These are phyloP conservation scores for Argyresthia albistria DNA, from an alignment of 2,888 invertebrate genomes.

Conservation along the genomic window DNA sequence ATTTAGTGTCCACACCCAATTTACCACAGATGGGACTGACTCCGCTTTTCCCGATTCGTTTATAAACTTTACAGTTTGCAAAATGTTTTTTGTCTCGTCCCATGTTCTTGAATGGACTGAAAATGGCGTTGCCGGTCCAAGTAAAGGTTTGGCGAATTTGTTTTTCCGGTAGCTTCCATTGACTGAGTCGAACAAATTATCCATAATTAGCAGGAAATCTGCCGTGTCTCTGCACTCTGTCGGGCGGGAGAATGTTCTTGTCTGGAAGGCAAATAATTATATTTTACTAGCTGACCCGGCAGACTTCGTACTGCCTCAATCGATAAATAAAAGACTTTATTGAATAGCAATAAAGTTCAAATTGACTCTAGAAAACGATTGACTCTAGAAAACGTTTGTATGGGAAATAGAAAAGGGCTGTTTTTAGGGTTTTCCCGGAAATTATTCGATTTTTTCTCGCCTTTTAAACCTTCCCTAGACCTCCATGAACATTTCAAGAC, in stretches of 20 bases:
- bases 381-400: no score
- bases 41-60: not conserved
- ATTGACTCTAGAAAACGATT: no score
- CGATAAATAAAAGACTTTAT: no score
- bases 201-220: not conserved
- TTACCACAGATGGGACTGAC: constrained; percentile 12
- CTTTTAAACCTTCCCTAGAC: no score
- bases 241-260: not conserved
- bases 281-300: no score
- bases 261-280: not conserved
- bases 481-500: no score
- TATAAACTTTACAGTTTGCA: constrained; percentile 12
- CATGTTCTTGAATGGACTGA: not conserved
- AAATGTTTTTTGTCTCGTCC: not conserved
- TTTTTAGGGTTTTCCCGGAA: no score
- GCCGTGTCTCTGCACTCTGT: not conserved
- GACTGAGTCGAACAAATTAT: not conserved
- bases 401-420: no score
- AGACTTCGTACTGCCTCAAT: no score
- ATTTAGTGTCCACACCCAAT: constrained; percentile 11
- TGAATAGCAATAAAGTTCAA: no score
- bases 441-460: no score
- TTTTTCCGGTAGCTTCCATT: not conserved
- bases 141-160: not conserved
- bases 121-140: not conserved